phyloP scores from a whole-genome alignment of 2,888 invertebrate genomes.

The Drosophila falleni region DNA sequence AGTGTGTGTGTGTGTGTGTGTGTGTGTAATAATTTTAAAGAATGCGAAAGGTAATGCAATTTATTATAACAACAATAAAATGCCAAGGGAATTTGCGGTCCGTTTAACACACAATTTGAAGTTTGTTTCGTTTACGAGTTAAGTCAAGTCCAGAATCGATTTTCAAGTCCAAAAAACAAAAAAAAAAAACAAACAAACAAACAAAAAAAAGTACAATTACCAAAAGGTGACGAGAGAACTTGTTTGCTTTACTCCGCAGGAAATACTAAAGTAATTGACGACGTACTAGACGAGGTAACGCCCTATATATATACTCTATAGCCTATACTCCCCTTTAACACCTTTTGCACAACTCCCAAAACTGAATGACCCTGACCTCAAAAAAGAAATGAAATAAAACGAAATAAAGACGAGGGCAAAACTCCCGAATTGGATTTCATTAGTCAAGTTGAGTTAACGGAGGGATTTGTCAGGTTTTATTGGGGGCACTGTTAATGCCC shows the following conservation, averaged over 20 bases:
- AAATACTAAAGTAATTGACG: conserved; percentile 65
- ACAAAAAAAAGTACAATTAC: conserved; percentile 20
- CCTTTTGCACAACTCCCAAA: background rate
- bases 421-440: conserved; percentile 48
- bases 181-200: too few relatives aligned
- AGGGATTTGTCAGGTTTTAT: conserved; percentile 41
- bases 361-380: conserved; percentile 54
- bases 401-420: background rate
- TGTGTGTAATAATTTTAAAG: conserved; percentile 1
- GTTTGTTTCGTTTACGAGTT: conserved; percentile 18
- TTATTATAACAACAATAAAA: conserved; percentile 60
- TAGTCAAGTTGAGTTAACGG: conserved; percentile 43
- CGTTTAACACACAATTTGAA: conserved; percentile 58
- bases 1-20: conserved; percentile 5
- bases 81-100: conserved; percentile 48
- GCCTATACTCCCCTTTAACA: background rate
- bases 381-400: conserved; percentile 17
- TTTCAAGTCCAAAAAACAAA: conserved; percentile 37
- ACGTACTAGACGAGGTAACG: conserved; percentile 43
- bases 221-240: conserved; percentile 54
- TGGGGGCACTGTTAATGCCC: conserved; percentile 7
- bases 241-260: conserved; percentile 55
- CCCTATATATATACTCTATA: background rate
- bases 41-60: conserved; percentile 55
- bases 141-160: conserved; percentile 40